A percentile compares a stretch with the other conserved stretches of the same genome.
phyloP scores from a whole-genome alignment of 2,888 invertebrate genomes.

The Epinotia ramella region DNA sequence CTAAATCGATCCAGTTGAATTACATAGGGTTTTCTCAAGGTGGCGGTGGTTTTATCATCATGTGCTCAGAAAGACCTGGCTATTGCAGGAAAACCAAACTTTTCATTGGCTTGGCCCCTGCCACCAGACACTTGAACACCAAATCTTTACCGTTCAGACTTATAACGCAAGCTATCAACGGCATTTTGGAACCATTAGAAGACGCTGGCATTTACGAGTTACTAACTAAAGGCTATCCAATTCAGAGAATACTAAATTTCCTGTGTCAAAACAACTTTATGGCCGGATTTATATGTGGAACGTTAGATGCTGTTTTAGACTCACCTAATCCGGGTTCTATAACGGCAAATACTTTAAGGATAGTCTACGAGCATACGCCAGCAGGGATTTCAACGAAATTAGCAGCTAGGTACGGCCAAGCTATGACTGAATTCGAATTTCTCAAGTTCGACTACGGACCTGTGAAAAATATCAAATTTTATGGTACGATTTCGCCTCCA shows the following conservation, averaged over 20 bases:
- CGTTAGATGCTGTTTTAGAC: constrained; percentile 21
- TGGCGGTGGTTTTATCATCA: constrained; percentile 59
- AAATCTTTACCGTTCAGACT: constrained; percentile 46
- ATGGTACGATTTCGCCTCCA: constrained; percentile 26
- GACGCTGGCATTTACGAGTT: constrained; percentile 34
- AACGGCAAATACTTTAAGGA: background rate
- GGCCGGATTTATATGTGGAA: constrained; percentile 20
- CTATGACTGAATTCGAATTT: constrained; percentile 14
- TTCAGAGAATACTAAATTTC: constrained; percentile 15
- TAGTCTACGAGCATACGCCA: constrained; percentile 26
- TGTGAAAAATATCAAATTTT: constrained; percentile 4
- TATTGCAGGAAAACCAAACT: constrained; percentile 84
- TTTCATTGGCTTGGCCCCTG: constrained; percentile 85
- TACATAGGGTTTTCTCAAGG: constrained; percentile 37
- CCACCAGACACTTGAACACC: constrained; percentile 72
- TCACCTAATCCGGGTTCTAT: constrained; percentile 26
- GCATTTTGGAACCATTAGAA: constrained; percentile 6
- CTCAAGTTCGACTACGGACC: constrained; percentile 32
- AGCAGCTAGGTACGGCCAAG: constrained; percentile 31
- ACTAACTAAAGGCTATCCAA: constrained; percentile 26
- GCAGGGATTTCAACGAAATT: constrained; percentile 33
- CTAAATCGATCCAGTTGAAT: constrained; percentile 12
- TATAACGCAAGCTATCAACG: constrained; percentile 20
- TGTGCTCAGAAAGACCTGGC: constrained; percentile 82
- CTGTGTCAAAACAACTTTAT: constrained; percentile 7